Conservation (phyloP, 2,113 vertebrate genomes). For the Tupaia tana region DNA sequence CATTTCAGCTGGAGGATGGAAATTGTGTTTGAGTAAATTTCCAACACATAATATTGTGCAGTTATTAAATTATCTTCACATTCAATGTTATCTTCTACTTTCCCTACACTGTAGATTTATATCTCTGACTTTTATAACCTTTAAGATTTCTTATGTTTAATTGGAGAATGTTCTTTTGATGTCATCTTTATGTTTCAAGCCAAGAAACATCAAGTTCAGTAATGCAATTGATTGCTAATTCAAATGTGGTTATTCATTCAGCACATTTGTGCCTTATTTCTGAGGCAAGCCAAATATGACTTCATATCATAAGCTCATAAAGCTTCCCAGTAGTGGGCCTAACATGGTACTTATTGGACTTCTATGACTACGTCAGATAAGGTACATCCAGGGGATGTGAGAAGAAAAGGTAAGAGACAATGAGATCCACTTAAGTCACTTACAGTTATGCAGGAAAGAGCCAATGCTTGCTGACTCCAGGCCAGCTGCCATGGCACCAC, state of each 20-base stretch:
- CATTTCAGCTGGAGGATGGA: conserved; percentile 43
- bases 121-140: conserved; percentile 22
- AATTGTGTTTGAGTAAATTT: conserved; percentile 57
- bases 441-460: not conserved
- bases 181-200: conserved; percentile 49
- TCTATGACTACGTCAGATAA: not conserved
- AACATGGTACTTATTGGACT: not conserved
- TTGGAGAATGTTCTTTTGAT: conserved; percentile 50
- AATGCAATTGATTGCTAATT: conserved; percentile 1
- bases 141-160: conserved; percentile 47
- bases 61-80: conserved; percentile 56
- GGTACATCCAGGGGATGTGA: not conserved
- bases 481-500: not conserved
- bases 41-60: conserved; percentile 45
- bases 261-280: not conserved
- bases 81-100: conserved; percentile 24
- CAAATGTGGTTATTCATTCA: conserved; percentile 21
- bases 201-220: conserved; percentile 54
- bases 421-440: not conserved
- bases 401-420: not conserved
- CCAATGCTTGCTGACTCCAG: not conserved
- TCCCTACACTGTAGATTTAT: conserved; percentile 21
- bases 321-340: not conserved
- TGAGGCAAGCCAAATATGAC: conserved; percentile 35
- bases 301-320: conserved; percentile 46